Evolutionary conservation across 2,888 invertebrate species (phyloP), one percentile per base, ranked within the genome.

Genomic region (Unio delphinus): DNA sequence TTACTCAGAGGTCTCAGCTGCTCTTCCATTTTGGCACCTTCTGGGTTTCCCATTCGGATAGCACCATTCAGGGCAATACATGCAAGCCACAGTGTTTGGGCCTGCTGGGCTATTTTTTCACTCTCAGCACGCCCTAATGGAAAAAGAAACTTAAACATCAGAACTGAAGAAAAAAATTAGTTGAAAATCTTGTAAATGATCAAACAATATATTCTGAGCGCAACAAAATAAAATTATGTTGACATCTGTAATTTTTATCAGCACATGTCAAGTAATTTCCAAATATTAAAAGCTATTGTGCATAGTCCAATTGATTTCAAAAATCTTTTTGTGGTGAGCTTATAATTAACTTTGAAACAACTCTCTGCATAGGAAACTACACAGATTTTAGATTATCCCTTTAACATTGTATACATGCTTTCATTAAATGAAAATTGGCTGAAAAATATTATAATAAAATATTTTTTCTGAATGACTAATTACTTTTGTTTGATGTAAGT

Each of bases 81-180:
- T 1, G 98, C 96, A 78, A 96, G 94, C 98, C 98, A 98, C 79
- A 98, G 92, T 54, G 95, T 93, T 90, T 97, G 97, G 0, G 97
- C 95, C 45, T 88, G 84, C 34, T 89, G 83, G 15, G 91, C 90
- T 62, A 89, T 86, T 68, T 89, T 88, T 80, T 91, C 91, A 65
- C 78, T 76, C 57, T 88, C 88, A 20, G 90, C 90, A 30, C 89
- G 85, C 17, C 80, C 90, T 90, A 81, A 30, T 81, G 80, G 34
- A 64, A 59, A 63, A 65, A 66, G 55, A 28, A 54, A 55, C 5
- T 23, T 8, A 18, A 8, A 15, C 4, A 4, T 45, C 45, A 11
- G 45, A 45, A 45, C 45, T 45, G 45, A 3, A 3, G 3, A 45
- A 45, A 60, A 45, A 45, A 15, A 3, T 45, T 23, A 23, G 45